Evolutionary conservation across 2,888 invertebrate genomes (phyloP).

Genomic region (Formica aserva): DNA sequence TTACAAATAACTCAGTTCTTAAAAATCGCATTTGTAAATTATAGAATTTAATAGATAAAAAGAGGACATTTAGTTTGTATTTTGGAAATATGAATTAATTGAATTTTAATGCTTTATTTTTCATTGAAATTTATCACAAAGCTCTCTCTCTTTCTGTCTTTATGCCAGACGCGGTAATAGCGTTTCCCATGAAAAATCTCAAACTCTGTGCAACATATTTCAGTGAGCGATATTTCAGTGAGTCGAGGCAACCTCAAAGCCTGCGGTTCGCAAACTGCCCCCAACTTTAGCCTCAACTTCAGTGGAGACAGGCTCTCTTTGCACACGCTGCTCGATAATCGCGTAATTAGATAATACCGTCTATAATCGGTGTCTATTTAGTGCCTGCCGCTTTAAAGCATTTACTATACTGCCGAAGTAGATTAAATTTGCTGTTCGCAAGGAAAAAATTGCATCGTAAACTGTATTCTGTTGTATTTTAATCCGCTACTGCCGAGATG

Average conservation of each 20-base stretch:
- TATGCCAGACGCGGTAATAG: neutral
- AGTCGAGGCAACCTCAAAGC: constrained; percentile 62
- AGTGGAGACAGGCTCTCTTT: constrained; percentile 59
- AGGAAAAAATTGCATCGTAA: constrained; percentile 20
- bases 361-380: constrained; percentile 62
- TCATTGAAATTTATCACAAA: neutral
- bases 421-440: constrained; percentile 19
- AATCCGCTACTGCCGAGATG: neutral
- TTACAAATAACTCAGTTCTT: neutral
- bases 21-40: neutral
- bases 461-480: neutral
- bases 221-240: constrained; percentile 57
- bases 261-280: constrained; percentile 59
- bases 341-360: constrained; percentile 59
- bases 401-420: constrained; percentile 42
- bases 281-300: constrained; percentile 61
- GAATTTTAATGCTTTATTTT: neutral
- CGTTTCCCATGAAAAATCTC: constrained; percentile 51
- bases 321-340: constrained; percentile 68
- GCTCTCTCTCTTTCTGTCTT: neutral
- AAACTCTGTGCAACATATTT: constrained; percentile 20
- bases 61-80: neutral
- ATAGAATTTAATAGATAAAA: neutral
- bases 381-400: constrained; percentile 44
- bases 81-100: neutral